A percentile compares a stretch with the other conserved stretches of the same genome.
Conservation (phyloP, 2,797 vertebrate genomes). For the Microchirus variegatus region DNA sequence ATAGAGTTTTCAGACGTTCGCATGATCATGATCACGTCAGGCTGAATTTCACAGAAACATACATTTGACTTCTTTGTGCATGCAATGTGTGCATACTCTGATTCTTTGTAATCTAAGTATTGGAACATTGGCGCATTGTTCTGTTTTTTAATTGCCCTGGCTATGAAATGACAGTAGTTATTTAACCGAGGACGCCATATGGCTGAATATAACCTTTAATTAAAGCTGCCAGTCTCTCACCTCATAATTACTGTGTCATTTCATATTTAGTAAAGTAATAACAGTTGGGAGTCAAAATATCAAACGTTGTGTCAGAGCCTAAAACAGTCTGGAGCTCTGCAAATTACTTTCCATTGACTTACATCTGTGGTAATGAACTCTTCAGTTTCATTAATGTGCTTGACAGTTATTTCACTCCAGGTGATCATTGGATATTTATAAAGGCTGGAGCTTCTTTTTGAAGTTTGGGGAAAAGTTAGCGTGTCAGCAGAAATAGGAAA, state of each 20-base stretch:
- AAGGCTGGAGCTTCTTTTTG: constrained; percentile 78
- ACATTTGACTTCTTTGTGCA: too few species aligned
- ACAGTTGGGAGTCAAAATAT: constrained; percentile 56
- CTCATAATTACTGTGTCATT: constrained; percentile 61
- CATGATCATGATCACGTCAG: too few species aligned
- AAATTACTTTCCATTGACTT: constrained; percentile 67
- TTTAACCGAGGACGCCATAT: constrained; percentile 57
- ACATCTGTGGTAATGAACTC: constrained; percentile 84
- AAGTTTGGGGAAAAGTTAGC: background rate
- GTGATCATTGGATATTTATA: constrained; percentile 81
- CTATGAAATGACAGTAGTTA: constrained; percentile 56
- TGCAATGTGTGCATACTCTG: constrained; percentile 9
- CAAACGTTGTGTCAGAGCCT: constrained; percentile 54
- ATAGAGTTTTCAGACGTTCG: too few species aligned
- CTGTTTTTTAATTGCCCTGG: constrained; percentile 50
- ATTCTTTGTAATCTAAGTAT: constrained; percentile 38
- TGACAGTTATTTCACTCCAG: constrained; percentile 82
- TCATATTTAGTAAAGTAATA: constrained; percentile 59
- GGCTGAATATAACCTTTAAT: constrained; percentile 58
- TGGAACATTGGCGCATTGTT: constrained; percentile 50
- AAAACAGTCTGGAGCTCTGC: constrained; percentile 32
- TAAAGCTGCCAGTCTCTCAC: constrained; percentile 60
- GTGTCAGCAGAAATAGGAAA: background rate
- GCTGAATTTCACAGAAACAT: too few species aligned
- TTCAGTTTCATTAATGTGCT: constrained; percentile 82